These are phyloP conservation scores for Campoletis sonorensis DNA, from an alignment of 1,140 invertebrate species.

Conservation along the genomic window DNA sequence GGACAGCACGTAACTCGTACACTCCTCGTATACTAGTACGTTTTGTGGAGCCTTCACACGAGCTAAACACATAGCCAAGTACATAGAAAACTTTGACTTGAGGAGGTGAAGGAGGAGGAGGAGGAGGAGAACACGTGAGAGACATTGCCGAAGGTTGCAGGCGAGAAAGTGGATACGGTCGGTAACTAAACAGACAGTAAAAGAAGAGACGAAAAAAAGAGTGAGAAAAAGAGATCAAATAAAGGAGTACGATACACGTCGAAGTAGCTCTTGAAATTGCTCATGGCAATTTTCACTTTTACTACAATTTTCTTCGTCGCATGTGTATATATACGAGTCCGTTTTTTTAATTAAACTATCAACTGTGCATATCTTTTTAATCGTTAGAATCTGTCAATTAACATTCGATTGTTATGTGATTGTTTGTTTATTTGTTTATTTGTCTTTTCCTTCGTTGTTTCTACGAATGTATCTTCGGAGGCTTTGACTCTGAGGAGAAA, in stretches of 20 bases:
- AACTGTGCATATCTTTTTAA: too few species aligned
- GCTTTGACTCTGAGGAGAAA: too few species aligned
- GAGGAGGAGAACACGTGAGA: neutral
- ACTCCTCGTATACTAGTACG: slow-evolving; percentile 5
- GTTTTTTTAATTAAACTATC: too few species aligned
- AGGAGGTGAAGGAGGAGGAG: neutral
- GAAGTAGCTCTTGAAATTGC: neutral
- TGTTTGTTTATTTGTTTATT: too few species aligned
- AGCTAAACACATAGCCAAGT: neutral
- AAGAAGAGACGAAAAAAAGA: neutral
- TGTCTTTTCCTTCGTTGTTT: too few species aligned
- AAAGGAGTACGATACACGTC: neutral
- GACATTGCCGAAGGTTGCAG: neutral
- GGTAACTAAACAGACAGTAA: neutral
- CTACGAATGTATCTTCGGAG: too few species aligned
- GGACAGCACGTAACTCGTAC: slow-evolving; percentile 25
- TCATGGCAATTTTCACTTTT: neutral
- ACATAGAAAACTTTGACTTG: neutral
- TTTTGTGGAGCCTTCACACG: neutral
- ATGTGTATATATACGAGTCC: too few species aligned
- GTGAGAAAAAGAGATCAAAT: too few species aligned
- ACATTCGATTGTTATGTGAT: too few species aligned
- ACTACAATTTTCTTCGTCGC: too few species aligned
- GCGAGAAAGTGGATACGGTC: neutral
- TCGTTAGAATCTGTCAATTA: too few species aligned